Base-by-base conservation (phyloP, 2,888 invertebrate species). In the Drosophila limbata region DNA sequence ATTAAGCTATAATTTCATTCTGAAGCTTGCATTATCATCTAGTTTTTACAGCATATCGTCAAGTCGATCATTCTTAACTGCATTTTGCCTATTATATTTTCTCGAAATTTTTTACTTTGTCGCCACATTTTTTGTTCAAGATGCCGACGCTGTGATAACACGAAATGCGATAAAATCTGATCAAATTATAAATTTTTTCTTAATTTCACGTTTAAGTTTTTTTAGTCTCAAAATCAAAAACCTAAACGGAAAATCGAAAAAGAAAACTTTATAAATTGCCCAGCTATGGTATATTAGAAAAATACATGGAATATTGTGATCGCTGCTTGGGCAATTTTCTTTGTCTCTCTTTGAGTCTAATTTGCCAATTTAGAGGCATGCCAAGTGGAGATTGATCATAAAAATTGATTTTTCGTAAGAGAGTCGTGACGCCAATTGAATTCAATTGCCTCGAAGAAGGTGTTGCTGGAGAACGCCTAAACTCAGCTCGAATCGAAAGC, bases 371-470 rank as follows among this genome's bases (percentile, higher is more conserved):
- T 84, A 15, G 56, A 75, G 84, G 78, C 84, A 85, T 75, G 77
- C 74, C 84, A 66, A 73, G 64, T 85, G 77, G 78, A 87, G 82
- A 84, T 84, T 85, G 88, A 88, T 88, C 84, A 68, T 84, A 84
- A 88, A 84, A 84, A 84, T 88, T 85, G 84, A 84, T 84, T 84
- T 84, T 56, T 45, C 45, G 17, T 45, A 45, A 45, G 48, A 33
- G 59, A 81, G 64, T 84, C 84, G 88, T 84, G 84, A 81, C 81
- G 81, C 73, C 88, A 84, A 84, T 84, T 88, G 88, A 81, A 86
- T 81, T 86, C 86, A 84, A 84, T 84, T 71, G 50, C 59, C 60
- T 62, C 8, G 70, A 57, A 66, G 73, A 77, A 81, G 83, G 84
- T 87, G 84, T 84, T 84, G 84, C 53, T 62, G 39, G 56, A 65